A percentile compares a stretch with the other conserved stretches of the same genome.
Conservation (phyloP, 2,888 invertebrate genomes). For the Ochropacha duplaris region DNA sequence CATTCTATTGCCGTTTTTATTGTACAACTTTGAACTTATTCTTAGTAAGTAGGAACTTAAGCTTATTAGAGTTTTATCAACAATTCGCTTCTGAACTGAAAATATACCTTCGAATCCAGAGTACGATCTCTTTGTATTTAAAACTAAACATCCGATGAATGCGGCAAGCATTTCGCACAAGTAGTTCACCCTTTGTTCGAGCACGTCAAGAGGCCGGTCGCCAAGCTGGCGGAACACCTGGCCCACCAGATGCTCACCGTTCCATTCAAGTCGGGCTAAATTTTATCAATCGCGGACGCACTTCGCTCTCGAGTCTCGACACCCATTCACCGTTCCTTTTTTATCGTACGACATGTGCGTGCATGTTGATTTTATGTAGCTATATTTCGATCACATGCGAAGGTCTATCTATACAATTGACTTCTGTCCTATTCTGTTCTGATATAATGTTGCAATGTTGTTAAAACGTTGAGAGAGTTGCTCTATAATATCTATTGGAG, state of each 20-base stretch:
- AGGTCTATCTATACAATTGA: background rate
- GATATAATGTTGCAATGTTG: no score
- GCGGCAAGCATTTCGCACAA: conserved; percentile 30
- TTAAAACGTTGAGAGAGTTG: no score
- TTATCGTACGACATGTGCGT: conserved; percentile 42
- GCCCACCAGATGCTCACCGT: conserved; percentile 59
- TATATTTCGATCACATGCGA: background rate
- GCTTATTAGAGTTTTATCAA: background rate
- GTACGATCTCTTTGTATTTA: background rate
- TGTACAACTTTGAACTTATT: background rate
- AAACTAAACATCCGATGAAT: background rate
- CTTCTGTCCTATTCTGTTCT: no score
- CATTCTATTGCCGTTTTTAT: background rate
- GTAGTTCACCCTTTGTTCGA: conserved; percentile 52
- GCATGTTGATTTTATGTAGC: conserved; percentile 10
- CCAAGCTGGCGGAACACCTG: conserved; percentile 63
- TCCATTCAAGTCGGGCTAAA: conserved; percentile 67
- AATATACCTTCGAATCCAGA: background rate
- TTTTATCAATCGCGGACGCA: conserved; percentile 72
- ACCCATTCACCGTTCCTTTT: conserved; percentile 65
- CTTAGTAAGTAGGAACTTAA: background rate
- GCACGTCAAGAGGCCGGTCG: conserved; percentile 30
- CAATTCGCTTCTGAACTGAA: background rate
- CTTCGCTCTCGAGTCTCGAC: conserved; percentile 32
- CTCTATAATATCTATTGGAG: no score